These are phyloP conservation scores for Lathamus discolor DNA, from an alignment of 2,113 vertebrate genomes.

Conservation along the genomic window DNA sequence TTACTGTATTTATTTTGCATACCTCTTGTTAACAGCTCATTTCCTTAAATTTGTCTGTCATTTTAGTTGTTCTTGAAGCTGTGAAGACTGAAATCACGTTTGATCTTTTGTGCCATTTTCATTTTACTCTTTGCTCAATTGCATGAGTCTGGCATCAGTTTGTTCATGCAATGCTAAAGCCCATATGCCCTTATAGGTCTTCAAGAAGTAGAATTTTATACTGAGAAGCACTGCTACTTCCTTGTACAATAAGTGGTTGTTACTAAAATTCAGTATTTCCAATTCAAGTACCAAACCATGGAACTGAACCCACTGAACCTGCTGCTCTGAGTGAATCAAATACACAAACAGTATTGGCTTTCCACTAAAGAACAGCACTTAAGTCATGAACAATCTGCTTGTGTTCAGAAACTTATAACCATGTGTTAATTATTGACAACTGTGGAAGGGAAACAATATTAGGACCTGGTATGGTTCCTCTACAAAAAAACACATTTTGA, in stretches of 20 bases:
- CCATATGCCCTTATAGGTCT: background rate
- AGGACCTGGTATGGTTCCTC: background rate
- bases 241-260: background rate
- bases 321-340: background rate
- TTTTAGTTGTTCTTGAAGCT: background rate
- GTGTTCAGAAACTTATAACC: background rate
- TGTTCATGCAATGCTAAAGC: background rate
- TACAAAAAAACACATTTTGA: background rate
- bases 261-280: background rate
- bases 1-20: background rate
- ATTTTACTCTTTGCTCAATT: background rate
- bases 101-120: background rate
- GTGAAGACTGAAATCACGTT: background rate
- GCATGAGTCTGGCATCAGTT: background rate
- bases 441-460: background rate
- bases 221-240: background rate
- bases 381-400: background rate
- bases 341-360: too few species aligned
- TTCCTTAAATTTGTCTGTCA: background rate
- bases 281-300: background rate
- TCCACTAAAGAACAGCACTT: background rate
- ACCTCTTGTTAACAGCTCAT: background rate
- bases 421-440: fast-evolving
- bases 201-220: background rate
- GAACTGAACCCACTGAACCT: background rate